Percentiles rank a stretch among this genome's conserved stretches.
These are phyloP conservation scores for Piaya cayana DNA, from an alignment of 2,113 vertebrate species.

Conservation along the genomic window DNA sequence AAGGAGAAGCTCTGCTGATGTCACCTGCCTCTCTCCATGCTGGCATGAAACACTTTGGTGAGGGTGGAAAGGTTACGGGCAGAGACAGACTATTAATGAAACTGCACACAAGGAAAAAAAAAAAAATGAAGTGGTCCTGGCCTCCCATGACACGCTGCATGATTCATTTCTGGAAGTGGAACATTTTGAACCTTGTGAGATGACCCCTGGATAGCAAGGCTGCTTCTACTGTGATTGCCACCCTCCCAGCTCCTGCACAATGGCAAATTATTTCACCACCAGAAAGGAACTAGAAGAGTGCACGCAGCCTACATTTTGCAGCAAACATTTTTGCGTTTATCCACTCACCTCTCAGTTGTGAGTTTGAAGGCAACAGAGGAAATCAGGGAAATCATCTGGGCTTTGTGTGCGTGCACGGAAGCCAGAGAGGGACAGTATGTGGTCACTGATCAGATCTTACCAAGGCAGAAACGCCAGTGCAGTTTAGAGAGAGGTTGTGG, in stretches of 20 bases:
- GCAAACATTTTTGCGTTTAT: neutral
- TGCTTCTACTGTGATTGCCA: neutral
- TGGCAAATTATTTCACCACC: neutral
- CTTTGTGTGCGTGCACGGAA: neutral
- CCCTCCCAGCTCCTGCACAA: neutral
- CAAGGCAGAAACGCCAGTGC: neutral
- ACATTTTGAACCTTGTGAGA: neutral
- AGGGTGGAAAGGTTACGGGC: conserved; percentile 6
- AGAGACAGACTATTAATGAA: conserved; percentile 41
- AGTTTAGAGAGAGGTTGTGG: neutral
- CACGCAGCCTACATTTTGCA: neutral
- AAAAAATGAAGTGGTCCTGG: conserved; percentile 18
- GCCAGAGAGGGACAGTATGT: neutral
- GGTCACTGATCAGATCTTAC: neutral
- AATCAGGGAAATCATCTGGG: neutral
- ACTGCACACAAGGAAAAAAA: conserved; percentile 53
- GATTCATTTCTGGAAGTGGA: conserved; percentile 4
- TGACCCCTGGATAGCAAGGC: conserved; percentile 13
- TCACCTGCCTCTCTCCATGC: neutral
- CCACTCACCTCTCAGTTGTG: neutral
- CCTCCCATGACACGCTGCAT: conserved; percentile 24
- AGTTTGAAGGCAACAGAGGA: conserved; percentile 18
- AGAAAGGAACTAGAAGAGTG: neutral
- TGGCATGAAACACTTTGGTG: neutral
- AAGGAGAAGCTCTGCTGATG: neutral